Evolutionary conservation across 1,140 invertebrate genomes (phyloP), one percentile per base, ranked within the genome.

Genomic region (Neoseiulus cucumeris): DNA sequence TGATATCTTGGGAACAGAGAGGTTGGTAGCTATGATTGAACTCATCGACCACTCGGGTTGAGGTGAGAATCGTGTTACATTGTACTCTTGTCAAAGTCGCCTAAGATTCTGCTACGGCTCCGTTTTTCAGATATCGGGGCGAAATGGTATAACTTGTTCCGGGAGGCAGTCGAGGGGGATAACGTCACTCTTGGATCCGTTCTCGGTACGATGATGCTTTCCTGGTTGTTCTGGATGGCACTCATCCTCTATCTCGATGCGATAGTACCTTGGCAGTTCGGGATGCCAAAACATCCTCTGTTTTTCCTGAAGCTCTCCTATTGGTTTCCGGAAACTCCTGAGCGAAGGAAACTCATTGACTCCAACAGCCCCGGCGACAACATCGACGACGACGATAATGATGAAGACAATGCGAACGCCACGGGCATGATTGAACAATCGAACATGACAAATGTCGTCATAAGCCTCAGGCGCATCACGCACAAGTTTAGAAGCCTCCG

Each of bases 271-370:
- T 69, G 72, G 47, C 74, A 76, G 47, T 77, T 74, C 72, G 79
- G 79, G 59, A 70, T 77, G 12, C 68, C 76, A 1, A 72, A 75
- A 67, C 33, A 39, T 39, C 78, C 77, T 4, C 78, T 74, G 72
- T 79, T 78, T 69, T 80, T 79, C 70, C 72, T 72, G 0, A 68
- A 66, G 59, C 67, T 65, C 44, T 67, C 69, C 14, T 81, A 80
- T 69, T 81, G 80, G 80, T 72, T 71, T 70, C 73, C 76, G 33
- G 9, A 39, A 9, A 9, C 33, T 9, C 9, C 33, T 4, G 33
- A 39, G 4, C 33, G 4, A 39, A 9, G 4, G 33, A 39, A 9
- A 39, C 33, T 39, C 33, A 9, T 6, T 4, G 33, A 39, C 9
- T 39, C 33, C 33, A 9, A 6, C 4, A 9, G 9, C 9, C 9